Evolutionary conservation across 1,140 invertebrate species (phyloP), one percentile per base, ranked within the genome.

Genomic region (Drosophila orosa): DNA sequence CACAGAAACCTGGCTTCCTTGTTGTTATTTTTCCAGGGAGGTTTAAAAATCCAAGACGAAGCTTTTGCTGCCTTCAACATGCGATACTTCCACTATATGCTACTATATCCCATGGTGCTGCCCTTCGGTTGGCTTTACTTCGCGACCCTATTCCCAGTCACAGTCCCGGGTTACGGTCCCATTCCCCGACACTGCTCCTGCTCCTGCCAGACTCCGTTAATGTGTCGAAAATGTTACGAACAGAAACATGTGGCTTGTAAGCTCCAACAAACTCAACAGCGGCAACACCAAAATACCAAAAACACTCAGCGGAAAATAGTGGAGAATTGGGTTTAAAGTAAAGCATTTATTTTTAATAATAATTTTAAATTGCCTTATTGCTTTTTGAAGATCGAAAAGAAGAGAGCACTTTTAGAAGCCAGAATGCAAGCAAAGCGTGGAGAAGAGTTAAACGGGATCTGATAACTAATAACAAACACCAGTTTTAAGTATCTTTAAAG

Each of bases 221-320:
- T 86, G 83, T 83, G 83, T 86, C 79, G 79, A 86, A 86, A 87
- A 86, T 87, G 83, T 89, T 87, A 77, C 72, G 67, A 89, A 81
- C 67, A 74, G 80, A 78, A 87, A 78, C 76, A 89, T 89, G 84
- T 68, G 80, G 84, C 84, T 74, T 89, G 73, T 77, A 77, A 84
- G 74, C 63, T 73, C 45, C 52, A 52, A 10, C 29, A 40, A 63
- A 72, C 73, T 58, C 37, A 57, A 67, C 54, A 54, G 48, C 59
- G 27, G 40, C 58, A 48, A 55, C 56, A 57, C 27, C 48, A 65
- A 65, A 65, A 72, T 37, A 50, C 22, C 59, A 42, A 59, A 25
- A 17, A 40, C 29, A 50, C 55, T 60, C 62, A 24, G n/a, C 4
- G 19, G 19, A 27, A 45, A 60, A 31, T 55, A 8, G 2, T 0